Base-by-base conservation (phyloP, 2,113 vertebrate species). In the Nicator chloris region DNA sequence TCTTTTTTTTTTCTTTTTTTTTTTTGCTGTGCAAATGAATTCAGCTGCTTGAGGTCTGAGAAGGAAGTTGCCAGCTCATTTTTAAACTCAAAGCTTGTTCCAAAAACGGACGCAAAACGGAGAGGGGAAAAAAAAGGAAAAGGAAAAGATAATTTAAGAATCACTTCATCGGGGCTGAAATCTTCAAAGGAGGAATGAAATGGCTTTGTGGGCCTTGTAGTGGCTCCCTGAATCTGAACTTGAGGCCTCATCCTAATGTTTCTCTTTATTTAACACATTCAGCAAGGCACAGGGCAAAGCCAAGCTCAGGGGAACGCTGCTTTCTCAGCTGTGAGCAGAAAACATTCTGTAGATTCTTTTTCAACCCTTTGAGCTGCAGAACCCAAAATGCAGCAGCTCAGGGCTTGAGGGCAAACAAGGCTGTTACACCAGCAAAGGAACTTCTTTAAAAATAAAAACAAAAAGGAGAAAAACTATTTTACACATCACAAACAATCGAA, bases 41-140 rank as follows among this genome's bases (percentile, higher is more conserved):
- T 86, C 95, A 87, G 91, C n/a, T 59, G 63, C 81, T 50, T 35
- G 70, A 82, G 66, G 37, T 39, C 69, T 72, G 75, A 79, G 70
- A 49, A 82, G 90, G 94, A 96, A 92, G 84, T 21, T 77, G 78
- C 90, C 95, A 90, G 90, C 79, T 91, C 90, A 31, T 42, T 56
- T 82, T 63, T 28, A 37, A 88, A 78, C 71, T 69, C 84, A 50
- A 69, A 75, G 73, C 70, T 85, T 17, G 40, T 37, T 75, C 94
- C 71, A 63, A 86, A 95, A 78, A 2, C 61, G 90, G 83, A 75
- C 90, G 76, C 20, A 49, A 80, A 80, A 80, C 3, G 0, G 56
- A 69, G 17, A 9, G 20, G 11, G 4, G 3, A 19, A 42, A 33
- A 64, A 28, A 53, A 44, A 35, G 42, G 7, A 27, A 76, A 57